Conservation (phyloP, 2,113 vertebrate genomes). For the Protobothrops flavoviridis region DNA sequence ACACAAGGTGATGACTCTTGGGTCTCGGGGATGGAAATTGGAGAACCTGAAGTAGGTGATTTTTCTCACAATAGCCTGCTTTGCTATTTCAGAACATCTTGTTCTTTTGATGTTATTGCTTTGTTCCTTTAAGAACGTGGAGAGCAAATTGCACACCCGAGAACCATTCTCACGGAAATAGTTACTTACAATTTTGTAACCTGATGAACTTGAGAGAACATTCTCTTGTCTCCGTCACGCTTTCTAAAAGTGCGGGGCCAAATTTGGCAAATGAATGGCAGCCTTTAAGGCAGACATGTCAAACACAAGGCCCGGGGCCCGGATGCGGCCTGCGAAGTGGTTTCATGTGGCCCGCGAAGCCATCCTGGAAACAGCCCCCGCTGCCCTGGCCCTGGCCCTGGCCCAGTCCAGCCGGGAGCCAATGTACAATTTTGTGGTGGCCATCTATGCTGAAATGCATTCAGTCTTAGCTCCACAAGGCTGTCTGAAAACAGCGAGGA, state of each 20-base stretch:
- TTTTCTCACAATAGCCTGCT: background rate
- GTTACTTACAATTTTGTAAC: rapidly evolving
- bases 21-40: background rate
- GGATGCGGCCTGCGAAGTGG: too few species aligned
- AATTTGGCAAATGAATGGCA: rapidly evolving
- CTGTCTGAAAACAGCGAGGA: too few species aligned
- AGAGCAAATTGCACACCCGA: rapidly evolving
- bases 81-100: background rate
- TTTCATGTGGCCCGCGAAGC: too few species aligned
- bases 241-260: background rate
- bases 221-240: rapidly evolving
- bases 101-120: background rate
- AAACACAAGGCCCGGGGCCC: too few species aligned
- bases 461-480: too few species aligned
- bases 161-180: rapidly evolving
- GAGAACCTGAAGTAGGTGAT: background rate
- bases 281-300: background rate
- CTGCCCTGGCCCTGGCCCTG: too few species aligned
- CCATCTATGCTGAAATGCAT: too few species aligned
- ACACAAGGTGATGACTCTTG: background rate
- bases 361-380: too few species aligned
- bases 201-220: background rate
- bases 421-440: too few species aligned
- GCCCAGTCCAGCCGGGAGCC: too few species aligned
- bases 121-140: background rate